A percentile compares a stretch with the other conserved stretches of the same genome.
phyloP scores from a whole-genome alignment of 2,888 invertebrate species.

The Augiades crinisus region DNA sequence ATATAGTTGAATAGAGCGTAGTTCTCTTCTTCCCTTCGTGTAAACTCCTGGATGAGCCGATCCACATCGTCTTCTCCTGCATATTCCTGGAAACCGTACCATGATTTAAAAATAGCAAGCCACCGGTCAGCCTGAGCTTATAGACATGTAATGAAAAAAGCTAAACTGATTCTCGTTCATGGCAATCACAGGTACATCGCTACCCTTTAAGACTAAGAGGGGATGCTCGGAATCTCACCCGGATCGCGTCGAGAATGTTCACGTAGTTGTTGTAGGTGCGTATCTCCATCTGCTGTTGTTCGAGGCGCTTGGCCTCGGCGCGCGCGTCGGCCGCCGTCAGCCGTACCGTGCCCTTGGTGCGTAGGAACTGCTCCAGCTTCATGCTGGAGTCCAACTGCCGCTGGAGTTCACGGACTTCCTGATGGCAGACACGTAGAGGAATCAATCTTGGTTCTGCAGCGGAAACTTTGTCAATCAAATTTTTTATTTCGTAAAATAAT shows the following conservation, averaged over 20 bases:
- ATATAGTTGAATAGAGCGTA: constrained; percentile 95
- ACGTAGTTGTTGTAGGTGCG: constrained; percentile 87
- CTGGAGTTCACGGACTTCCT: constrained; percentile 94
- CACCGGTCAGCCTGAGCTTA: no score
- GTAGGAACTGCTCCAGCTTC: constrained; percentile 91
- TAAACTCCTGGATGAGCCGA: constrained; percentile 86
- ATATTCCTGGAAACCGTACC: constrained; percentile 62
- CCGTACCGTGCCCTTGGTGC: constrained; percentile 91
- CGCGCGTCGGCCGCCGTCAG: constrained; percentile 88
- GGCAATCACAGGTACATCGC: no score
- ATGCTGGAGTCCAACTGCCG: constrained; percentile 92
- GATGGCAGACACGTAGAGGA: no score
- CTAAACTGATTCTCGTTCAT: no score
- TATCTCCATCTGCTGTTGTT: constrained; percentile 85
- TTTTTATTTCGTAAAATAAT: no score
- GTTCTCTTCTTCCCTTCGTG: constrained; percentile 94
- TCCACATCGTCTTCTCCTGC: constrained; percentile 84
- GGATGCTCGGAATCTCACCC: constrained; percentile 58
- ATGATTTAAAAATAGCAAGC: neutral
- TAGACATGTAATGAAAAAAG: no score
- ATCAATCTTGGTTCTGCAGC: no score
- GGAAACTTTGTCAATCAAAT: no score
- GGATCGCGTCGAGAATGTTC: constrained; percentile 88
- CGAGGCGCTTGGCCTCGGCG: constrained; percentile 85
- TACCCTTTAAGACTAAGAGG: no score